Evolutionary conservation across 2,113 vertebrate species (phyloP).

Genomic region (Plectropomus leopardus): DNA sequence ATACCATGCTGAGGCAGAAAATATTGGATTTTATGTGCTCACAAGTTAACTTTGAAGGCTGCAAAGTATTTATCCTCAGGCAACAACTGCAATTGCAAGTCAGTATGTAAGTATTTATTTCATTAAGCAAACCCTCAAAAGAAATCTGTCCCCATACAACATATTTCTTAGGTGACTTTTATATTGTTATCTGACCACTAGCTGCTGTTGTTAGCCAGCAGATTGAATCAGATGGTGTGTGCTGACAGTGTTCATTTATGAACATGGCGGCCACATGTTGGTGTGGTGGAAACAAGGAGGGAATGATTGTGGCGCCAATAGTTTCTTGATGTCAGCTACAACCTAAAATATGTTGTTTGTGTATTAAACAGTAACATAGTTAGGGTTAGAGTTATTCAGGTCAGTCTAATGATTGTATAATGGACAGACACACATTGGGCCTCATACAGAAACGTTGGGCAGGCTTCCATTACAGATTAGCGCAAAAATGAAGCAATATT

Average conservation of each 20-base stretch:
- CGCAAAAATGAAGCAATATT: too few relatives aligned
- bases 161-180: constrained; percentile 22
- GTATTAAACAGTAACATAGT: background rate
- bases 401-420: background rate
- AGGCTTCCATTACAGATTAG: too few relatives aligned
- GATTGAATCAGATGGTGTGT: constrained; percentile 19
- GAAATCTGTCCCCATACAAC: constrained; percentile 5
- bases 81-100: background rate
- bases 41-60: constrained; percentile 6
- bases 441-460: too few relatives aligned
- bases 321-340: background rate
- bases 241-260: constrained; percentile 5
- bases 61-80: constrained; percentile 9
- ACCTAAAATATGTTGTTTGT: background rate
- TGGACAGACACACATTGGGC: background rate
- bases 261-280: constrained; percentile 11
- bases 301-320: background rate
- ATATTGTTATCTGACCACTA: constrained; percentile 14
- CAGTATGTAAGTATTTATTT: too few relatives aligned
- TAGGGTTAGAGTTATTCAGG: background rate
- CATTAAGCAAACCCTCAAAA: constrained; percentile 32
- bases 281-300: background rate
- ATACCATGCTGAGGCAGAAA: constrained; percentile 3
- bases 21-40: constrained; percentile 19
- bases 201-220: background rate